phyloP scores from a whole-genome alignment of 2,888 invertebrate genomes.

The Mesorhabditis spiculigera region DNA sequence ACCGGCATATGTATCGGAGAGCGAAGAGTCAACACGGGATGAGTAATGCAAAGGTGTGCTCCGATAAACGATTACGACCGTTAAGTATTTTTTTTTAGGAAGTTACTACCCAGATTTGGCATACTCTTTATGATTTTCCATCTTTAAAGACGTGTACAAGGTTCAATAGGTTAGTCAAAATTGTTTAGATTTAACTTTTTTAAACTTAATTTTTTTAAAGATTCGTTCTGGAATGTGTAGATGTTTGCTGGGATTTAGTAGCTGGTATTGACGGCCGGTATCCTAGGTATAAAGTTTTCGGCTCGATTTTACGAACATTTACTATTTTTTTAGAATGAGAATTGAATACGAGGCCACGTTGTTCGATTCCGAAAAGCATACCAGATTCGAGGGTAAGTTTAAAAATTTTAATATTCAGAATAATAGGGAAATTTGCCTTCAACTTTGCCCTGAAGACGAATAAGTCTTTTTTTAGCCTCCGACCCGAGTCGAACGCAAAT shows the following conservation, averaged over 20 bases:
- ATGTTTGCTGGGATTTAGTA: conserved; percentile 81
- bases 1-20: conserved; percentile 24
- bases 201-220: not conserved
- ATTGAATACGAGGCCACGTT: conserved; percentile 34
- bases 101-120: conserved; percentile 73
- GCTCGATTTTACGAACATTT: not conserved
- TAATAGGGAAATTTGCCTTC: too few species aligned
- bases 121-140: conserved; percentile 87
- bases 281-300: conserved; percentile 20
- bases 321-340: conserved; percentile 24
- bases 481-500: conserved; percentile 19
- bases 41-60: conserved; percentile 31
- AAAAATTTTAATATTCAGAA: too few species aligned
- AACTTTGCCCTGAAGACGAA: too few species aligned
- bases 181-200: not conserved
- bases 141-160: conserved; percentile 77
- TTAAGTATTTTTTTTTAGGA: conserved; percentile 61
- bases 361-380: conserved; percentile 33
- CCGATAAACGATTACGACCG: too few species aligned
- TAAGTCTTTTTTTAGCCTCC: conserved; percentile 5
- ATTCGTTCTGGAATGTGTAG: conserved; percentile 77
- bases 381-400: conserved; percentile 18
- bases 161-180: conserved; percentile 66
- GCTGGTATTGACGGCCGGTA: conserved; percentile 36
- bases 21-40: conserved; percentile 38